Base-by-base conservation (phyloP, 1,140 invertebrate genomes). In the Nylanderia fulva region DNA sequence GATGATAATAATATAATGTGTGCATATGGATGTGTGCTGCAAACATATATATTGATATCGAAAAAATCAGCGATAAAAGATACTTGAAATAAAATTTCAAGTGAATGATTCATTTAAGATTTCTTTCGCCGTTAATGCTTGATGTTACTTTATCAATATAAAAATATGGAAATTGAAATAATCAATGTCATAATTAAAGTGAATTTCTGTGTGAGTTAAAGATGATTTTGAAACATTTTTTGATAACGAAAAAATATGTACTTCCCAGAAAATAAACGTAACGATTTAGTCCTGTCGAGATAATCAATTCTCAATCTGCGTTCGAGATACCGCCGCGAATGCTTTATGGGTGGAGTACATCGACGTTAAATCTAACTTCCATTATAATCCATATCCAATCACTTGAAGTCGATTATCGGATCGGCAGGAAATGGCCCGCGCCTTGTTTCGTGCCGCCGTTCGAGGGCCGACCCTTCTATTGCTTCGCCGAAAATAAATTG, bases 381-480 rank as follows among this genome's bases (percentile, higher is more conserved):
- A 88, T 88, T 88, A 88, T 88, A 88, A 88, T 88, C 82, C 82
- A 69, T 86, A 91, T 92, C 87, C 92, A 93, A 93, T 93, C 91
- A 92, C 92, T 92, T 92, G 85, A 86, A 88, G 85, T 85, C 88
- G 87, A 92, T 93, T 93, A 92, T 89, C 87, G 84, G 56, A 36
- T 79, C 88, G 88, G 85, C 90, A 91, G 92, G 90, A 93, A 93
- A 89, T 85, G 87, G 87, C 86, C 90, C 89, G 87, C 91, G 85
- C 90, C 92, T 89, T 90, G 85, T 87, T 87, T 71, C 85, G 85
- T 87, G 86, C 64, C 52, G 61, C 33, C 85, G 58, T 29, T n/a
- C 52, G 60, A 66, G 64, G 29, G 61, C 29, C 52, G 18, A 68
- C 36, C 18, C 45, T 79, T 56, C 33, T 54, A 48, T 77, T 85